Conservation (phyloP, 2,797 vertebrate genomes). For the Pteropus rufus region DNA sequence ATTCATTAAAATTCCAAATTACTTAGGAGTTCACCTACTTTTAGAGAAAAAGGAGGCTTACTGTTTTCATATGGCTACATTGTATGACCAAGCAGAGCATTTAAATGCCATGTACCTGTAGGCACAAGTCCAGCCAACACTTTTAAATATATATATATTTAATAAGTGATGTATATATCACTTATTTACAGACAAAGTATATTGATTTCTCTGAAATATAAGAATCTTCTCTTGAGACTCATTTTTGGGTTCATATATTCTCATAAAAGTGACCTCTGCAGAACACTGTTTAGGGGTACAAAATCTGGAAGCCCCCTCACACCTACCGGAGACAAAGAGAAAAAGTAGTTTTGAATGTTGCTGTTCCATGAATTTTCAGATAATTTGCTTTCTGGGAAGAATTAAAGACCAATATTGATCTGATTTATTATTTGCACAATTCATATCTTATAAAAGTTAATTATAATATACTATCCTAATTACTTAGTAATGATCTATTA, state of each 20-base stretch:
- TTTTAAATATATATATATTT: not conserved
- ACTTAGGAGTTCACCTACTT: slow-evolving; percentile 57
- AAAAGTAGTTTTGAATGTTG: slow-evolving; percentile 56
- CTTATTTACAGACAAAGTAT: slow-evolving; percentile 26
- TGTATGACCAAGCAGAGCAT: slow-evolving; percentile 34
- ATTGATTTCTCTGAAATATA: slow-evolving; percentile 37
- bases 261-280: not conserved
- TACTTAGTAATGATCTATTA: slow-evolving; percentile 31
- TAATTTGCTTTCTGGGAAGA: slow-evolving; percentile 61
- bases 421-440: slow-evolving; percentile 56
- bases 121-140: slow-evolving; percentile 28
- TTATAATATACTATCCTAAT: slow-evolving; percentile 36
- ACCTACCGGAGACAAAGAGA: not conserved
- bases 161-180: not conserved
- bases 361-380: not conserved
- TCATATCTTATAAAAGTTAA: slow-evolving; percentile 21
- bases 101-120: slow-evolving; percentile 49
- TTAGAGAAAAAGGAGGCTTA: slow-evolving; percentile 21
- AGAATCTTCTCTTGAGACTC: slow-evolving; percentile 13
- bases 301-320: not conserved
- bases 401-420: not conserved
- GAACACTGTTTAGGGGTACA: not conserved
- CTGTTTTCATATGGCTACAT: slow-evolving; percentile 44
- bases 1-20: slow-evolving; percentile 62
- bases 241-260: not conserved